Evolutionary conservation across 1,140 invertebrate genomes (phyloP).

Genomic region (Zaprionus vittiger): DNA sequence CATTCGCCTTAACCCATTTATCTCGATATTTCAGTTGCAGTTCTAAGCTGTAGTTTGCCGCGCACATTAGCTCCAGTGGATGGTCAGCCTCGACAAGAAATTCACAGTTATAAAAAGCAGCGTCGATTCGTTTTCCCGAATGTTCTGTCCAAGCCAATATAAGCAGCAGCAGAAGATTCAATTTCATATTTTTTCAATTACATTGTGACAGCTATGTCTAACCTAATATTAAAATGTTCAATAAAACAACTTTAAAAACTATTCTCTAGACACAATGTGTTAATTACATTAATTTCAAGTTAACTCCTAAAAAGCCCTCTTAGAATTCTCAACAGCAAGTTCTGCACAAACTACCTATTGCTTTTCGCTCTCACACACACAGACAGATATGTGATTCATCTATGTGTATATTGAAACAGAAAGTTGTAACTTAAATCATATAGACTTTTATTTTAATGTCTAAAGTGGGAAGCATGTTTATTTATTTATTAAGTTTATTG

Average conservation of each 20-base stretch:
- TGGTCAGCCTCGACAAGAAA: slow-evolving; percentile 25
- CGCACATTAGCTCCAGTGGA: slow-evolving; percentile 22
- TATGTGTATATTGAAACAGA: too few species aligned
- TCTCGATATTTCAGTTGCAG: slow-evolving; percentile 35
- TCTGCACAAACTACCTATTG: too few species aligned
- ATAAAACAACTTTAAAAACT: neutral
- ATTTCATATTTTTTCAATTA: slow-evolving; percentile 26
- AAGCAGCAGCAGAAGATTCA: slow-evolving; percentile 15
- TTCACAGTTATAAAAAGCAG: slow-evolving; percentile 30
- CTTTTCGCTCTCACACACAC: too few species aligned
- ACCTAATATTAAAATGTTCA: neutral
- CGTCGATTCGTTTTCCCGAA: neutral
- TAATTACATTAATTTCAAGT: neutral
- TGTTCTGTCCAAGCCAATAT: slow-evolving; percentile 4
- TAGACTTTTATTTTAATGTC: too few species aligned
- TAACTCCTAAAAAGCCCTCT: too few species aligned
- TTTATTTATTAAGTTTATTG: too few species aligned
- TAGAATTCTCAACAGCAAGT: too few species aligned
- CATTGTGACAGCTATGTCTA: slow-evolving; percentile 17
- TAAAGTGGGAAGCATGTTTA: too few species aligned
- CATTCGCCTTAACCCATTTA: slow-evolving; percentile 13
- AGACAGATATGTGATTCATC: too few species aligned
- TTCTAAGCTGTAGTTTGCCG: slow-evolving; percentile 7
- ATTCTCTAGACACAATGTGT: neutral
- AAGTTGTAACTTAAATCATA: too few species aligned